Base-by-base conservation (phyloP, 2,888 invertebrate genomes). In the Thymelicus lineola region DNA sequence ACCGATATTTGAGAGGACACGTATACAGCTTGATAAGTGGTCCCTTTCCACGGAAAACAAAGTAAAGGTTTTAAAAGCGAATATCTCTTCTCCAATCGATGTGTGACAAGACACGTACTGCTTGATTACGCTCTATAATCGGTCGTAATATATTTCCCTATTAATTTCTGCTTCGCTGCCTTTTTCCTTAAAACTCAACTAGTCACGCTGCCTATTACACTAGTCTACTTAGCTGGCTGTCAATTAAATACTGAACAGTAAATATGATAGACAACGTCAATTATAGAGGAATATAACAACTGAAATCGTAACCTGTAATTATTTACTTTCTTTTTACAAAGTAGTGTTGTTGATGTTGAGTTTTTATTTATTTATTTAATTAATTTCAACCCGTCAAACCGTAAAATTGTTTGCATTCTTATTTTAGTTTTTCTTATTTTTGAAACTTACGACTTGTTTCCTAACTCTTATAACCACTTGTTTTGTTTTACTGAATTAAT, bases 51-150 rank as follows among this genome's bases (percentile, higher is more conserved):
- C 9, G 1, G 42, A 9, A 42, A 42, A 42, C 42, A 28, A 9
- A 55, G n/a, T 17, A 14, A 50, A 15, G 0, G 2, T 6, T n/a
- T 28, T 28, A 55, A 10, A 55, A 6, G 0, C 6, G 10, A 55
- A 28, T 12, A 45, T 57, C 55, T 28, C 28, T 35, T 15, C 14
- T 65, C 12, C 0, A 35, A 12, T 7, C 6, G 14, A 6, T 46
- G 57, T 57, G 28, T 45, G 17, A 57, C 55, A 45, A 38, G 38
- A 42, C 42, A 55, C 3, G 20, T 55, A 15, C 55, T 65, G 65
- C 57, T 65, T 65, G 57, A 65, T 65, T 65, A 65, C 42, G 15
- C 17, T 65, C 45, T 57, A 9, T 65, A 65, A 65, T 57, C 57
- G 57, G 17, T 57, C 28, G 20, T 28, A 38, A 20, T 65, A 35